Base-by-base conservation (phyloP, 2,113 vertebrate species). In the Epinephelus lanceolatus region DNA sequence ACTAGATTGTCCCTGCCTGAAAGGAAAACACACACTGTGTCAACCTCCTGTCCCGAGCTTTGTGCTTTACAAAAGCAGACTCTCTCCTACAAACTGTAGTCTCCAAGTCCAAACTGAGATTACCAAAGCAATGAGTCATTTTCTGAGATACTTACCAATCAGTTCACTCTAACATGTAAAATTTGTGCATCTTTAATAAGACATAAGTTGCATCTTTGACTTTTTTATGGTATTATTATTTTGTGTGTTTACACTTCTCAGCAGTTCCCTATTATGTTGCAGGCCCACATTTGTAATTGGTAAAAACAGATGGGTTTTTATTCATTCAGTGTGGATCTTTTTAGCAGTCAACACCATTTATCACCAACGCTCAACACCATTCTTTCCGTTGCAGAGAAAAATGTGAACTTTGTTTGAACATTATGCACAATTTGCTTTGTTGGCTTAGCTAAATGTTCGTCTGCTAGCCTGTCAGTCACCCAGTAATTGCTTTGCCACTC, bases 401-500 rank as follows among this genome's bases (percentile, higher is more conserved):
- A 79, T 23, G n/a, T 81, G 67, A 74, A 75, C 77, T 76, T 72
- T 73, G 57, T 78, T 47, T 81, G 51, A 85, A 74, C 87, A 63
- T 86, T 57, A 71, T 76, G 71, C 65, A 73, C 60, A 55, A 73
- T 68, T 66, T 67, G 51, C 73, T 81, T 75, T 79, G 67, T 84
- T 77, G 73, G 69, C 70, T 71, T 53, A 21, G 81, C 67, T 79
- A 68, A 78, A 70, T 47, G 63, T 84, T 77, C 14, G 4, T 33
- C 73, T 15, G 33, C 5, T 6, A 80, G 72, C 72, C 72, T 69
- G 78, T 91, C 89, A 90, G 40, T 90, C 80, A 82, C 69, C 52
- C 49, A 2, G 83, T 87, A 87, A 91, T 91, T 91, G 80, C 73
- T 90, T 83, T 81, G 83, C 84, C 76, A 40, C 74, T 87, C 55